Evolutionary conservation across 2,113 vertebrate genomes (phyloP).

Genomic region (Grammomys surdaster): DNA sequence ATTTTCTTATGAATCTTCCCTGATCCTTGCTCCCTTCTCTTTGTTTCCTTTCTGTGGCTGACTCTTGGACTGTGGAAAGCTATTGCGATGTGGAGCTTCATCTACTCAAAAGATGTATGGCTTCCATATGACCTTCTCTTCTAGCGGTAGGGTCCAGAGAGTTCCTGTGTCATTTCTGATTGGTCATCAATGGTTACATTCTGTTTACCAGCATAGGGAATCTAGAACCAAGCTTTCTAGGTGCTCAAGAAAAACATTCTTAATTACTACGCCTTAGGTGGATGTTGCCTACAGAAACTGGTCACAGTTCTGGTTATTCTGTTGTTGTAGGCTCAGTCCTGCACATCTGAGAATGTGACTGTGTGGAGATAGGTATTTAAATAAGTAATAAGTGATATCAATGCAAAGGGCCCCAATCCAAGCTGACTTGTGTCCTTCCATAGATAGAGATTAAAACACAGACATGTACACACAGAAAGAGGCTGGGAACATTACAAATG

Average conservation of each 20-base stretch:
- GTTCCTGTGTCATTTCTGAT: not conserved
- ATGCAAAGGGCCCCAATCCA: not conserved
- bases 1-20: not conserved
- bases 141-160: not conserved
- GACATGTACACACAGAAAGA: not conserved
- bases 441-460: not conserved
- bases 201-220: not conserved
- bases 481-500: not conserved
- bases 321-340: not conserved
- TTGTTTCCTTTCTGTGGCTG: not conserved
- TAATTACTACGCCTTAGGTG: not conserved
- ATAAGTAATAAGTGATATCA: conserved; percentile 1
- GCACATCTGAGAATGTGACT: not conserved
- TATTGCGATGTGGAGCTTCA: not conserved
- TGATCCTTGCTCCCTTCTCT: not conserved
- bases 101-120: not conserved
- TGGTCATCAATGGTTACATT: not conserved
- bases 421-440: not conserved
- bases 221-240: not conserved
- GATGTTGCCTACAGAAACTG: not conserved
- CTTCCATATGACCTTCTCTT: not conserved
- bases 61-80: not conserved
- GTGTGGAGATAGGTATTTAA: not conserved
- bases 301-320: not conserved
- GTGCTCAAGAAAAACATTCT: not conserved